phyloP scores from a whole-genome alignment of 2,888 invertebrate genomes.

The Zhuqinia jingwanae region DNA sequence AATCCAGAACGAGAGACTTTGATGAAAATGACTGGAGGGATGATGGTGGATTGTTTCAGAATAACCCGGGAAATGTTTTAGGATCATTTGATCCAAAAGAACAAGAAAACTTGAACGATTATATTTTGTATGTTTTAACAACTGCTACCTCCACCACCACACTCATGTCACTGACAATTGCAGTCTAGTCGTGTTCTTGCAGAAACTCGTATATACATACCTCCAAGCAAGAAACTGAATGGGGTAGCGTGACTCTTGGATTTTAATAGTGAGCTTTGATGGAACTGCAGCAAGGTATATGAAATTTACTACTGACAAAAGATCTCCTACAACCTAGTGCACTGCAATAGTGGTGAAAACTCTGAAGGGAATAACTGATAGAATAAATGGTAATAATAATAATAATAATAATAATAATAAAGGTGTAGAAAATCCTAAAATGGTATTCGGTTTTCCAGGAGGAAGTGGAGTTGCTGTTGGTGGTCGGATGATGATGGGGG shows the following conservation, averaged over 20 bases:
- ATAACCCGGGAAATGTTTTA: constrained; percentile 43
- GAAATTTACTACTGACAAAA: too few species aligned
- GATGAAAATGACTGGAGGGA: constrained; percentile 61
- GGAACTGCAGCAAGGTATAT: too few species aligned
- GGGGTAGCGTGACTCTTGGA: constrained; percentile 50
- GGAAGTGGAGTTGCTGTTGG: constrained; percentile 17
- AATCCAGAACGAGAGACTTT: too few species aligned
- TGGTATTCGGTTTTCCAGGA: neutral
- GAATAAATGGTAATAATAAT: constrained; percentile 12
- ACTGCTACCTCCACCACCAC: constrained; percentile 15
- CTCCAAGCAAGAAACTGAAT: constrained; percentile 58
- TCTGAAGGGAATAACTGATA: neutral
- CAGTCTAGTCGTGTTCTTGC: constrained; percentile 4
- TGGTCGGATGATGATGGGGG: constrained; percentile 11
- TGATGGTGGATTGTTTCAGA: constrained; percentile 68
- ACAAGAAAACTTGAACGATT: constrained; percentile 63
- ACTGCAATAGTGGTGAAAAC: neutral
- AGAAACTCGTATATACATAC: constrained; percentile 22
- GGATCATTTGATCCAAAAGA: constrained; percentile 47
- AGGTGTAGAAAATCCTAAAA: constrained; percentile 56
- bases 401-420: constrained; percentile 18
- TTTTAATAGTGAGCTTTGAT: neutral
- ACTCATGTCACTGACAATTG: constrained; percentile 16
- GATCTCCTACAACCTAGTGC: neutral
- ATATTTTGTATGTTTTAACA: constrained; percentile 41